Base-by-base conservation (phyloP, 2,797 vertebrate genomes). In the Odontamblyopus lacepedii region DNA sequence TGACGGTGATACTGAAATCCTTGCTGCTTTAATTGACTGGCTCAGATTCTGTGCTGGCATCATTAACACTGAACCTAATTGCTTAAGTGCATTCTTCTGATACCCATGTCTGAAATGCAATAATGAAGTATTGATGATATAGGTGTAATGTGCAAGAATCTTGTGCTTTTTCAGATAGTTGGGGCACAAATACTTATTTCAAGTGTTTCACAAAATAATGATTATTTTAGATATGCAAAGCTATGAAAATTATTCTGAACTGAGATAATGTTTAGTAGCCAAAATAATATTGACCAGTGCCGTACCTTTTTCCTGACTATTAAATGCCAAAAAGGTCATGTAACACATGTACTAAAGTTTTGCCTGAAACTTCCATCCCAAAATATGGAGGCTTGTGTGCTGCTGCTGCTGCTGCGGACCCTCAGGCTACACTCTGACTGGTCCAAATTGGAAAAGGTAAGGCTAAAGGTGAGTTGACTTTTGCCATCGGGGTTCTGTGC, bases 21-120 rank as follows among this genome's bases (percentile, higher is more conserved):
- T 77, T 76, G 75, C 71, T 66, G 68, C 71, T 83, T 88, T 87
- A 86, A 88, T 85, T 81, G 83, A 84, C 76, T 75, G 76, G 67
- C 74, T 87, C 65, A 87, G 41, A 87, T 72, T 82, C 61, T 69
- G 73, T 32, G 67, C 71, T 67, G 77, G 69, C 77, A 75, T 82
- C 82, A 74, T 82, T 84, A 87, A 70, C 59, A 56, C 55, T 61
- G 13, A 69, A 70, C 79, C 74, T 83, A 81, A 82, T 83, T 87
- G 73, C 74, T 76, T 80, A 7, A 30, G 53, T 62, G 72, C 78
- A 51, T 56, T 64, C 29, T 73, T 76, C 68, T 78, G 27, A 67
- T 50, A 73, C 68, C 70, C 51, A 78, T 63, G 66, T 63, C 61
- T 30, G 38, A 7, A 65, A 48, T 50, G n/a, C 23, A 29, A 4